Evolutionary conservation across 1,140 invertebrate genomes (phyloP), one percentile per base, ranked within the genome.

Genomic region (Drosophila mojavensis): DNA sequence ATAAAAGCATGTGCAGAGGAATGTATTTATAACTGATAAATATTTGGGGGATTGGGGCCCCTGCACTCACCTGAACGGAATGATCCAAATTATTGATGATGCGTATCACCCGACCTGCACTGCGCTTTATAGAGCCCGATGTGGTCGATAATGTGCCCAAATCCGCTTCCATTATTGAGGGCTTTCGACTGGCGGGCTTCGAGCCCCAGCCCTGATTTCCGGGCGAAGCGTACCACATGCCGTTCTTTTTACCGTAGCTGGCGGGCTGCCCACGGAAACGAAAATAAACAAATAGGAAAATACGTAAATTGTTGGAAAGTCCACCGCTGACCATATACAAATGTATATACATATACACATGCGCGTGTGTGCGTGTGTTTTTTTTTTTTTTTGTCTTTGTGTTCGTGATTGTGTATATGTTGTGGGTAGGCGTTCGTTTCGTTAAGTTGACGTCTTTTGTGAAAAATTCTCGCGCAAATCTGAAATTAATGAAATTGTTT

Each of bases 21-120:
- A 43, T 58, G 20, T 13, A 39, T 39, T 6, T 39, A 11, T 11
- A 13, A 0, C 10, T 11, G 10, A 36, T 10, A 39, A 39, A 39
- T 11, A 39, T 39, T 39, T 39, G 36, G 36, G 10, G 11, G 24
- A 24, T 51, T 24, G 10, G 36, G 0, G 13, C 33, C 15, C 10
- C 39, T n/a, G 50, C 20, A 91, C 90, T 91, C 77, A 97, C 97
- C 95, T 98, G 97, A 78, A 98, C 96, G 28, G 96, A 96, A 86
- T 97, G 97, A 92, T 98, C 97, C 93, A 96, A 95, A 91, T 97
- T 97, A 93, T 98, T 98, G 90, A 98, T 97, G 90, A 98, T 97
- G 62, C 97, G 94, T 84, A 98, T 97, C 65, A 98, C 96, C 67
- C 97, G 94, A 45, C 97, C 96, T 20, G 96, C 96, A 70, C 95